phyloP scores from a whole-genome alignment of 30 jellyfish, hydroid and myxozoan genomes.

The Sanderia malayensis region DNA sequence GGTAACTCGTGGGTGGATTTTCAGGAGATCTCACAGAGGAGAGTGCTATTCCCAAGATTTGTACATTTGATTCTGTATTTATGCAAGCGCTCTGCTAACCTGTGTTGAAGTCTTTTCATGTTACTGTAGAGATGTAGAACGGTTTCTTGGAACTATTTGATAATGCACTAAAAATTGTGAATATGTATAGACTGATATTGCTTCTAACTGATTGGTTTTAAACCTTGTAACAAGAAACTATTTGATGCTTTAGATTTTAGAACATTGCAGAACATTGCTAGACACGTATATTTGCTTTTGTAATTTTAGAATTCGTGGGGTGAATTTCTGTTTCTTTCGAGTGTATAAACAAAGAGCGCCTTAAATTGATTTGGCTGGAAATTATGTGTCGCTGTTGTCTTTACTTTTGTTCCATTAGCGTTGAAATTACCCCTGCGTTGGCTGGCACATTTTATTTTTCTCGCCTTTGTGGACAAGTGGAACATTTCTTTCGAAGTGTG shows the following conservation, averaged over 20 bases:
- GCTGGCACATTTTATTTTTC: too few relatives aligned
- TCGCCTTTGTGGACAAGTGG: too few relatives aligned
- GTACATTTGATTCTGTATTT: too few relatives aligned
- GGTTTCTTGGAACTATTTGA: background rate
- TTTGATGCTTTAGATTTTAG: conserved; percentile 32
- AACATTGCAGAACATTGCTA: conserved; percentile 41
- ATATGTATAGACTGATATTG: background rate
- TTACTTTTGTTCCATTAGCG: too few relatives aligned
- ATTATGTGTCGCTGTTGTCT: too few relatives aligned
- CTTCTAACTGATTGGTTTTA: conserved; percentile 60
- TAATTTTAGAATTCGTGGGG: conserved; percentile 58
- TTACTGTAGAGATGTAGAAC: background rate
- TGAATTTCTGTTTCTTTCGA: conserved; percentile 45
- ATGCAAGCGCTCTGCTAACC: too few relatives aligned
- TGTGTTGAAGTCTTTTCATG: background rate
- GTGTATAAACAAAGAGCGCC: conserved; percentile 44
- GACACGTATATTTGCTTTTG: conserved; percentile 64
- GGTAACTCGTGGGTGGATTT: too few relatives aligned
- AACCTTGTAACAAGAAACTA: conserved; percentile 48
- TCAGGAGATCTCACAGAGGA: too few relatives aligned
- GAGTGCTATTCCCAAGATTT: too few relatives aligned
- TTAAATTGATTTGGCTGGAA: conserved; percentile 1
- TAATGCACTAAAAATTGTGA: background rate
- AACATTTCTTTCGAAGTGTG: too few relatives aligned
- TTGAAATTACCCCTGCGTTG: too few relatives aligned